Evolutionary conservation across 2,113 vertebrate species (phyloP).

Genomic region (Proteles cristata): DNA sequence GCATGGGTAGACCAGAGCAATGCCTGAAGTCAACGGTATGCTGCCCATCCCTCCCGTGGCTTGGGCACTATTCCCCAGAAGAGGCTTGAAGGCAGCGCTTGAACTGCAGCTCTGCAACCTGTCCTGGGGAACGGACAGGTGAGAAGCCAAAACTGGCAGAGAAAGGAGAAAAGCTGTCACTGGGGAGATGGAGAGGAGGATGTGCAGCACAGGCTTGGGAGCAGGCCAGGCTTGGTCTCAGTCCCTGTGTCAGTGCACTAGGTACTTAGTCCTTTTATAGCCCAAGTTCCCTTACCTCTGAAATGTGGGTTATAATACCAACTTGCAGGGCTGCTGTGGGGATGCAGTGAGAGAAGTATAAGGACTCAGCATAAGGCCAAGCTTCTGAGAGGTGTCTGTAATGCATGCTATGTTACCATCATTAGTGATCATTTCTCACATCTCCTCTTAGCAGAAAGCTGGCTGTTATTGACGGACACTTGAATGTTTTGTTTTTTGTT

Average conservation of each 20-base stretch:
- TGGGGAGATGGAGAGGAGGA: not conserved
- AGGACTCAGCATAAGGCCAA: not conserved
- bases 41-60: not conserved
- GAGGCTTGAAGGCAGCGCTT: not conserved
- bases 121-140: too few species aligned
- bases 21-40: not conserved
- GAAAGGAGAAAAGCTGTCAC: not conserved
- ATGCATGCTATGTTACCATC: too few species aligned
- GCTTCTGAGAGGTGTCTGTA: not conserved
- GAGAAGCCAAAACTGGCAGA: not conserved
- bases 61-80: fast-evolving
- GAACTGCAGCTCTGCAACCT: not conserved
- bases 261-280: not conserved
- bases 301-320: not conserved
- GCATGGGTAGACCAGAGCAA: not conserved
- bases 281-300: not conserved
- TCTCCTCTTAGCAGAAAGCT: not conserved
- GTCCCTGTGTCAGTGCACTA: not conserved
- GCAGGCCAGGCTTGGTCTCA: too few species aligned
- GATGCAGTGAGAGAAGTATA: too few species aligned
- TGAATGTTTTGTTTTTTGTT: too few species aligned
- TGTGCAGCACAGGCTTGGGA: not conserved
- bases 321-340: too few species aligned
- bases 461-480: not conserved
- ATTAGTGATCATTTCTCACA: not conserved